phyloP scores from a whole-genome alignment of 35 echinoderm and acorn worm species.

The Hemicentrotus pulcherrimus region DNA sequence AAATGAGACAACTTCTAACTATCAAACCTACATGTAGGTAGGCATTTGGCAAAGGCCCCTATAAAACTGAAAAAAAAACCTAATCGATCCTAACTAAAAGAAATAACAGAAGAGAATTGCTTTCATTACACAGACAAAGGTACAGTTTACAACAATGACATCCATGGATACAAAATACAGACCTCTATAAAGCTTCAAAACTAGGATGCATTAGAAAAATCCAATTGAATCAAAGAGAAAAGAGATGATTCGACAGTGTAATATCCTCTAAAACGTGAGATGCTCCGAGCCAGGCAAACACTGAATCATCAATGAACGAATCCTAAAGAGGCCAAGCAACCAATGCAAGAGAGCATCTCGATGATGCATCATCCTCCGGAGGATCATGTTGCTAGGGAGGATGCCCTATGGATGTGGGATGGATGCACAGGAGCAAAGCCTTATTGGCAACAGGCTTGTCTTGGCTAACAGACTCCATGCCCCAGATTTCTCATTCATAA shows the following conservation, averaged over 20 bases:
- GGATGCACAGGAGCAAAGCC: neutral
- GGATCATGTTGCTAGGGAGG: slow-evolving; percentile 9
- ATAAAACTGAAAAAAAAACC: too few relatives aligned
- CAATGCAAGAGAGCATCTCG: neutral
- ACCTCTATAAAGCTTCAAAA: neutral
- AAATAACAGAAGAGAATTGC: too few relatives aligned
- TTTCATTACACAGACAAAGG: neutral
- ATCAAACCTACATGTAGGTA: too few relatives aligned
- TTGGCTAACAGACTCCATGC: neutral
- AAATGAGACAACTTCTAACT: too few relatives aligned
- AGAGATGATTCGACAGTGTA: neutral
- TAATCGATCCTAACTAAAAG: too few relatives aligned
- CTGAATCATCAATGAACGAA: neutral
- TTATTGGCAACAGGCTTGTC: neutral
- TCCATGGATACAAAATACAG: neutral
- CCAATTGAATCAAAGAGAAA: neutral
- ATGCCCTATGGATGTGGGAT: neutral
- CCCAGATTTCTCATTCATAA: neutral
- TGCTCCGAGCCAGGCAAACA: neutral
- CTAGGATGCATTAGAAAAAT: neutral
- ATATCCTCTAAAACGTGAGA: neutral
- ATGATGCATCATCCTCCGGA: neutral
- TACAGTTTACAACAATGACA: neutral
- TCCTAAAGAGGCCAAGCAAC: neutral
- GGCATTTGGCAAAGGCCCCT: too few relatives aligned